phyloP scores from a whole-genome alignment of 2,888 invertebrate species.

The Vannuccia rotundouncinata region DNA sequence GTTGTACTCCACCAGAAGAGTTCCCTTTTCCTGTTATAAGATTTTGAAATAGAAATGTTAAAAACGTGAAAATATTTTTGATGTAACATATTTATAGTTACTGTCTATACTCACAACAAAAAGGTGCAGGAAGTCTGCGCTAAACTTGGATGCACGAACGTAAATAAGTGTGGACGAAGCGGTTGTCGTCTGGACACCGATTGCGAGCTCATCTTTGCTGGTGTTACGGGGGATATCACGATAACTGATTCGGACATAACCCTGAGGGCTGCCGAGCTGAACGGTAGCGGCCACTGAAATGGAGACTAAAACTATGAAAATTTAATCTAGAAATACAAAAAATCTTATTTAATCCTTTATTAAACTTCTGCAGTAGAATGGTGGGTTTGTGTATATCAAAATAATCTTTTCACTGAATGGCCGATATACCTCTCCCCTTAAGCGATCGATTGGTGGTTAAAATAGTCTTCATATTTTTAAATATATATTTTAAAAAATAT shows the following conservation, averaged over 20 bases:
- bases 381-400: too few species aligned
- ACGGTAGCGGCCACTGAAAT: slow-evolving; percentile 4
- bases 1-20: neutral
- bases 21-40: neutral
- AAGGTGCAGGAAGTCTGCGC: neutral
- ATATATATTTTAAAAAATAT: too few species aligned
- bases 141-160: neutral
- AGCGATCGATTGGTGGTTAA: too few species aligned
- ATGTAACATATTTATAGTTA: neutral
- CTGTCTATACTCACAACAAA: neutral
- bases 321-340: too few species aligned
- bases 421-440: too few species aligned
- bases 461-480: too few species aligned
- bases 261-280: neutral
- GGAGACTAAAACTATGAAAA: too few species aligned
- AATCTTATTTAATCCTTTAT: too few species aligned
- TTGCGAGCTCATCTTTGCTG: neutral
- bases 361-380: too few species aligned
- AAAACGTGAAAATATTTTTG: neutral
- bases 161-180: neutral
- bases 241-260: neutral
- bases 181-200: neutral
- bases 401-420: too few species aligned
- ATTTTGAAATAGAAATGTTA: neutral
- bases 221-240: neutral